Evolutionary conservation across 2,888 invertebrate species (phyloP).

Genomic region (Cerceris rybyensis): DNA sequence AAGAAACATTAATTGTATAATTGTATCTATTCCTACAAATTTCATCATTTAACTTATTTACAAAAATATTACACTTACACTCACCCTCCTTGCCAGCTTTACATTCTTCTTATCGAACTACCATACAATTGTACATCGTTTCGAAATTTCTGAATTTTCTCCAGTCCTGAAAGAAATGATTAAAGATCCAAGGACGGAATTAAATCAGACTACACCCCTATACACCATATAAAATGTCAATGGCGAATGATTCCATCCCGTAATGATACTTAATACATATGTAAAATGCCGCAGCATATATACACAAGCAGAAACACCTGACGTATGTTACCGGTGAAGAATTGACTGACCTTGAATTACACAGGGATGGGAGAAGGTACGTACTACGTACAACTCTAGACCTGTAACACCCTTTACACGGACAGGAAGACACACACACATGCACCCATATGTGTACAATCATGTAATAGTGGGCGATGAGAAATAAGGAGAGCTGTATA

Average conservation of each 20-base stretch:
- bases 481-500: slow-evolving; percentile 14
- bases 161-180: neutral
- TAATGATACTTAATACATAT: neutral
- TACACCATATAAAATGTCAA: neutral
- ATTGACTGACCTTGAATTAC: slow-evolving; percentile 38
- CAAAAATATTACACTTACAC: slow-evolving; percentile 5
- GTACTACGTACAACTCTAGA: neutral
- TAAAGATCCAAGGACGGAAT: neutral
- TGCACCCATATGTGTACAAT: neutral
- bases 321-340: slow-evolving; percentile 23
- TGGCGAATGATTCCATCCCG: neutral
- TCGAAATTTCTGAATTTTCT: slow-evolving; percentile 3
- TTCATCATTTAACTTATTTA: neutral
- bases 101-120: slow-evolving; percentile 23
- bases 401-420: neutral
- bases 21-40: neutral
- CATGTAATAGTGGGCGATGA: slow-evolving; percentile 6
- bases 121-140: neutral
- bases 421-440: neutral
- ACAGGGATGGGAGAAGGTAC: neutral
- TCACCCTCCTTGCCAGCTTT: slow-evolving; percentile 10
- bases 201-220: neutral
- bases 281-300: neutral
- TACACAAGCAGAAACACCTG: slow-evolving; percentile 12
- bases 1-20: neutral